These are phyloP conservation scores for Caracal caracal DNA, from an alignment of 2,113 vertebrate genomes.

Conservation along the genomic window DNA sequence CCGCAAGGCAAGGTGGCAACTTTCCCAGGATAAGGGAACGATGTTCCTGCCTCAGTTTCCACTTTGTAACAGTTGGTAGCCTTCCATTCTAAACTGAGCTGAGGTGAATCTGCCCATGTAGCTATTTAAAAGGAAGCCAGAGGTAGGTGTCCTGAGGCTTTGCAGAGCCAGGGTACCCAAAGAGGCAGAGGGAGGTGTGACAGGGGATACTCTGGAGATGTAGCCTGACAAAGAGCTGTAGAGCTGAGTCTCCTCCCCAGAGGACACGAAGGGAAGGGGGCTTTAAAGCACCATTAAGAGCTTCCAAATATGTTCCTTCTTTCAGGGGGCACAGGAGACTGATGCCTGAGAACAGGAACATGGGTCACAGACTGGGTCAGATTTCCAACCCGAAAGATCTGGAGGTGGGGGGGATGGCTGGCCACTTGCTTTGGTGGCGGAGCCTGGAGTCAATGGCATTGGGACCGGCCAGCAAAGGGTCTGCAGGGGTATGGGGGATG, in stretches of 20 bases:
- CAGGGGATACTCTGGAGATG: not conserved
- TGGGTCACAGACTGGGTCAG: accelerated
- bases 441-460: not conserved
- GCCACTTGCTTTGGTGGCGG: not conserved
- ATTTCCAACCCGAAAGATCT: not conserved
- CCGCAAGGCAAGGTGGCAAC: not conserved
- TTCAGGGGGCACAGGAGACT: not conserved
- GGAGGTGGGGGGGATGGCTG: not conserved
- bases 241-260: too few species aligned
- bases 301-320: not conserved
- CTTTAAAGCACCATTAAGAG: not conserved
- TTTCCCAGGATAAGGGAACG: not conserved
- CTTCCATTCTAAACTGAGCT: not conserved
- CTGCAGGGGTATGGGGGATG: not conserved
- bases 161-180: not conserved
- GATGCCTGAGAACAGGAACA: not conserved
- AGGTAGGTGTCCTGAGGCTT: not conserved
- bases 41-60: not conserved
- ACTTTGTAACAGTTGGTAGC: not conserved
- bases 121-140: not conserved
- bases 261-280: not conserved
- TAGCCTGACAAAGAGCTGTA: not conserved
- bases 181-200: not conserved
- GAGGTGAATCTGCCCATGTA: not conserved
- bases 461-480: not conserved